Conservation (phyloP, 2,797 vertebrate genomes). For the Scleropages formosus region DNA sequence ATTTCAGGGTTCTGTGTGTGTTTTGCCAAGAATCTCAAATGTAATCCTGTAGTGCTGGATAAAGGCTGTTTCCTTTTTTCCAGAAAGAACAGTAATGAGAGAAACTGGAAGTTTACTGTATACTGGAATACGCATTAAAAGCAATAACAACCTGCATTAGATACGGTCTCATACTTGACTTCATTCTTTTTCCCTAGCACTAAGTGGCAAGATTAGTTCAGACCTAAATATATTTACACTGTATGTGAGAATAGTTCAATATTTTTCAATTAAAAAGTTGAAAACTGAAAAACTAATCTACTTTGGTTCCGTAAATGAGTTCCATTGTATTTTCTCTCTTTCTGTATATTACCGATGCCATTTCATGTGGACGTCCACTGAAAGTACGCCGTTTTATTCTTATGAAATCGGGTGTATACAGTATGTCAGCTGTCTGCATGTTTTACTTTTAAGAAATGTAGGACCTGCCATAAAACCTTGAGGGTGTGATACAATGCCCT, state of each 20-base stretch:
- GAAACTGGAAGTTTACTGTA: conserved; percentile 30
- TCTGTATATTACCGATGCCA: neutral
- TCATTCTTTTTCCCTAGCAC: conserved; percentile 17
- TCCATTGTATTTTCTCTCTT: neutral
- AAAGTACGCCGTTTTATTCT: neutral
- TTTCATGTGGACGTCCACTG: neutral
- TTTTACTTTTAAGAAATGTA: neutral
- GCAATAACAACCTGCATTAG: conserved; percentile 40
- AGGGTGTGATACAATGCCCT: neutral
- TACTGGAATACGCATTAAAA: conserved; percentile 42
- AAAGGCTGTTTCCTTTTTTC: conserved; percentile 22
- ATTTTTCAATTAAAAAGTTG: neutral
- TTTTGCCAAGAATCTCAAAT: conserved; percentile 46
- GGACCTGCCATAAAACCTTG: neutral
- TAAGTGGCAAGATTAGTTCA: neutral
- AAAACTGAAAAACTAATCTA: conserved; percentile 6
- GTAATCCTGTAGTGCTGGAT: conserved; percentile 28
- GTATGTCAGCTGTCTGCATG: conserved; percentile 1
- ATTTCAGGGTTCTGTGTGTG: conserved; percentile 20
- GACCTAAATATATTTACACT: neutral
- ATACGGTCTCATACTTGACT: neutral
- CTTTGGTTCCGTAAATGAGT: neutral
- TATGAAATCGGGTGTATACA: conserved; percentile 35
- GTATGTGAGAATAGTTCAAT: conserved; percentile 3
- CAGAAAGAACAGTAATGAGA: neutral